Evolutionary conservation across 2,113 vertebrate genomes (phyloP).

Genomic region (Chloebia gouldiae): DNA sequence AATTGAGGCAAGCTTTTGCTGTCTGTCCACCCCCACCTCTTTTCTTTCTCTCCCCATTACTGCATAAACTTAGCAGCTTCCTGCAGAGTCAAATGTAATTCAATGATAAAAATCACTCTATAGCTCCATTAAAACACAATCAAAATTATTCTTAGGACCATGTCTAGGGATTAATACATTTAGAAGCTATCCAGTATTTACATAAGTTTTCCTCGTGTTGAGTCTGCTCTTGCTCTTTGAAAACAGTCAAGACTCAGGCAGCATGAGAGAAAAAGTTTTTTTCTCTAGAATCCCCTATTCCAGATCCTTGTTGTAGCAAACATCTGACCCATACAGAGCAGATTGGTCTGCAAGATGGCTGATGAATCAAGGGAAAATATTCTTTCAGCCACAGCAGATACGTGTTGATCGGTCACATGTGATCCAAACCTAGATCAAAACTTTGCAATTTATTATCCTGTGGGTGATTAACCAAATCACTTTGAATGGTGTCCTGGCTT

Average conservation of each 20-base stretch:
- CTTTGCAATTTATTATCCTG: background rate
- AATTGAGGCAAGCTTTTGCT: background rate
- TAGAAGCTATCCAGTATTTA: slow-evolving; percentile 24
- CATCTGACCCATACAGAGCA: background rate
- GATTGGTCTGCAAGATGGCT: background rate
- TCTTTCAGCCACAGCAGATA: background rate
- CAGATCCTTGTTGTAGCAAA: background rate
- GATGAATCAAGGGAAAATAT: background rate
- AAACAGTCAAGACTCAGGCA: background rate
- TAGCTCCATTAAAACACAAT: slow-evolving; percentile 49
- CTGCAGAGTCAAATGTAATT: slow-evolving; percentile 45
- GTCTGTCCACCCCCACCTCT: background rate
- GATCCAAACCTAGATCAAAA: background rate
- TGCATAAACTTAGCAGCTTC: slow-evolving; percentile 26
- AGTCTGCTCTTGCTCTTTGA: background rate
- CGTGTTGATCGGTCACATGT: background rate
- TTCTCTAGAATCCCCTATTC: background rate
- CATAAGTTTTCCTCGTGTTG: background rate
- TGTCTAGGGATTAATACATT: slow-evolving; percentile 47
- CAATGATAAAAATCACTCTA: slow-evolving; percentile 32
- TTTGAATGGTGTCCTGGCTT: background rate
- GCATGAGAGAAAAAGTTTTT: background rate
- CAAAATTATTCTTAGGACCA: slow-evolving; percentile 55
- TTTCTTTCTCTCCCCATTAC: slow-evolving; percentile 7
- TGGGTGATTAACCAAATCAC: background rate